These are phyloP conservation scores for Polyergus mexicanus DNA, from an alignment of 1,140 invertebrate genomes.

Conservation along the genomic window DNA sequence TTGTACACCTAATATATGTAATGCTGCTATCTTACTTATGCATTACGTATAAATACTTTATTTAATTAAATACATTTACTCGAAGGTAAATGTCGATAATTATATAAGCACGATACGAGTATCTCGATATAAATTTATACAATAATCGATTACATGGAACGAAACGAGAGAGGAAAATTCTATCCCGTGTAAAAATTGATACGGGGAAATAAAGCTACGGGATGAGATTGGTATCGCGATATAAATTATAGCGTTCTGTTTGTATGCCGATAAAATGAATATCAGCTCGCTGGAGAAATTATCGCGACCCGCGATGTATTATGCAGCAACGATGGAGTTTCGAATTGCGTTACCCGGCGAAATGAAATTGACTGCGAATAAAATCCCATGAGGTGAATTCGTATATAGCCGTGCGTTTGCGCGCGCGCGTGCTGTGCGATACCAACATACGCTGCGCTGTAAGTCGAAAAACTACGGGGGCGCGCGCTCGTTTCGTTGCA, in stretches of 20 bases:
- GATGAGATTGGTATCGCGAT: conserved; percentile 1
- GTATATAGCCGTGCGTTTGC: neutral
- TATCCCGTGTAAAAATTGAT: neutral
- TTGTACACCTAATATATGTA: too few species aligned
- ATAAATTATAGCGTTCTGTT: conserved; percentile 29
- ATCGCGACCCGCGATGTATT: conserved; percentile 36
- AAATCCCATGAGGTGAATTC: conserved; percentile 29
- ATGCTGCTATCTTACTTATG: neutral
- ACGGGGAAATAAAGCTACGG: neutral
- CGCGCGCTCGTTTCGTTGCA: neutral
- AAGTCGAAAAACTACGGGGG: conserved; percentile 24
- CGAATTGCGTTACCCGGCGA: conserved; percentile 36
- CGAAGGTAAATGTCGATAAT: conserved; percentile 8
- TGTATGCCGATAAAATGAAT: conserved; percentile 15
- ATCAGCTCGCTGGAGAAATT: conserved; percentile 14
- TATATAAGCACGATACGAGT: neutral
- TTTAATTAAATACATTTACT: conserved; percentile 13
- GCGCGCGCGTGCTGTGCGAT: neutral
- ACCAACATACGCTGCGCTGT: neutral
- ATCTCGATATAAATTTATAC: neutral
- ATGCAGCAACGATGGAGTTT: conserved; percentile 44
- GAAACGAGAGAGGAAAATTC: neutral
- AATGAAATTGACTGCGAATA: conserved; percentile 42
- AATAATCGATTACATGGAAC: neutral
- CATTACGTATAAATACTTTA: neutral